Conservation (phyloP, 2,113 vertebrate genomes). For the Myocastor coypus region DNA sequence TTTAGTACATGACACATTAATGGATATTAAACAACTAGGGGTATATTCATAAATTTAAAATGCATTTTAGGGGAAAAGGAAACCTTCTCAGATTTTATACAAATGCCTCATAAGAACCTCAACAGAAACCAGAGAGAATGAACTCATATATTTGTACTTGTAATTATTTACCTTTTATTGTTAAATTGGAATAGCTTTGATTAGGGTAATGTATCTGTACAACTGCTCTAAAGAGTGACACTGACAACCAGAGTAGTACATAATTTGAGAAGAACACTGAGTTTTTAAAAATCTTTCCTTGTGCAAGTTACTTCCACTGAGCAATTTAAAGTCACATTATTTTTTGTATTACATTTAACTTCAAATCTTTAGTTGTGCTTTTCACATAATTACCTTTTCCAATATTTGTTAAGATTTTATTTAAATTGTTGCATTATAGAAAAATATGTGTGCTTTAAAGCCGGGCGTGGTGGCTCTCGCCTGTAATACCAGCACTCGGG, state of each 20-base stretch:
- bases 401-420: not conserved
- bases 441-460: too few species aligned
- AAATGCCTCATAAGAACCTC: slow-evolving; percentile 58
- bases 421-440: not conserved
- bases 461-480: too few species aligned
- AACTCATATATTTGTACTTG: slow-evolving; percentile 66
- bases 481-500: too few species aligned
- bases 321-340: slow-evolving; percentile 38
- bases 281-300: not conserved
- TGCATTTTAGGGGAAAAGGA: slow-evolving; percentile 61
- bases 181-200: slow-evolving; percentile 76
- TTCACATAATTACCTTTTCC: not conserved
- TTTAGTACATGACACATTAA: slow-evolving; percentile 84
- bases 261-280: slow-evolving; percentile 63
- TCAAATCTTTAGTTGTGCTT: slow-evolving; percentile 14
- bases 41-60: slow-evolving; percentile 74
- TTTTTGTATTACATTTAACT: not conserved
- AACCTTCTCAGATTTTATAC: slow-evolving; percentile 67
- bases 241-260: slow-evolving; percentile 53
- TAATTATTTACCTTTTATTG: slow-evolving; percentile 65
- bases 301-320: not conserved
- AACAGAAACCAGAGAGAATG: slow-evolving; percentile 59
- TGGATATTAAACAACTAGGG: slow-evolving; percentile 77
- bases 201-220: slow-evolving; percentile 68
- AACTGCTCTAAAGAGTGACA: slow-evolving; percentile 60